Evolutionary conservation across 2,797 vertebrate genomes (phyloP).

Genomic region (Delichon dasypus): DNA sequence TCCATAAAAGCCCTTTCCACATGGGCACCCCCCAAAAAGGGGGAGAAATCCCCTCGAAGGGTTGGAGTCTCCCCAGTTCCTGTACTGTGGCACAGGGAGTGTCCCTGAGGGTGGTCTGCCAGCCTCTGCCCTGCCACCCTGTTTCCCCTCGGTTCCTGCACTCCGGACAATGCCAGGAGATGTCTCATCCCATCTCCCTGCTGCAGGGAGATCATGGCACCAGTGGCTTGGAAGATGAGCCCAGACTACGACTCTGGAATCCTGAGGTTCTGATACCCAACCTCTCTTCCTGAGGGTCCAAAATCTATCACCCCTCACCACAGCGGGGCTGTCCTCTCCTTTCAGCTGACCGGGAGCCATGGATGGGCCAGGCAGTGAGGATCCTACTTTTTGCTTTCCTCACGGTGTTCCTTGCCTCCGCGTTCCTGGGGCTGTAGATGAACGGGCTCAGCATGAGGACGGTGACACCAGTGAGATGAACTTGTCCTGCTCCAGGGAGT

Average conservation of each 20-base stretch:
- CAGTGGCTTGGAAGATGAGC: background rate
- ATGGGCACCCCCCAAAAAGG: fast-evolving
- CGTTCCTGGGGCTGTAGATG: constrained; percentile 40
- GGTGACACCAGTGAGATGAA: background rate
- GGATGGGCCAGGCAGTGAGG: background rate
- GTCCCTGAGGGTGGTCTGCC: background rate
- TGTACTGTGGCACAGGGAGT: background rate
- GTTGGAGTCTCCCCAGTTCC: background rate
- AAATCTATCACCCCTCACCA: background rate
- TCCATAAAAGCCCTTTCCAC: background rate
- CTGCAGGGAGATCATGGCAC: background rate
- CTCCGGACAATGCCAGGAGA: background rate
- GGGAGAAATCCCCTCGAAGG: fast-evolving
- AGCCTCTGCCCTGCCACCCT: background rate
- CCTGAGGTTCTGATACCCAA: no score
- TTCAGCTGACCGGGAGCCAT: background rate
- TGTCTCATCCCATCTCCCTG: background rate
- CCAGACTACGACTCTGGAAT: fast-evolving
- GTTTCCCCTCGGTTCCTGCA: fast-evolving
- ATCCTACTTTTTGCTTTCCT: background rate
- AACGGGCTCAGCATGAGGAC: background rate
- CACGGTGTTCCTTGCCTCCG: background rate
- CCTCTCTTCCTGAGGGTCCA: background rate
- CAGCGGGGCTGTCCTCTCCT: background rate
- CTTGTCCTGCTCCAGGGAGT: background rate